Evolutionary conservation across 1,140 invertebrate genomes (phyloP).

Genomic region (Grapholita molesta): DNA sequence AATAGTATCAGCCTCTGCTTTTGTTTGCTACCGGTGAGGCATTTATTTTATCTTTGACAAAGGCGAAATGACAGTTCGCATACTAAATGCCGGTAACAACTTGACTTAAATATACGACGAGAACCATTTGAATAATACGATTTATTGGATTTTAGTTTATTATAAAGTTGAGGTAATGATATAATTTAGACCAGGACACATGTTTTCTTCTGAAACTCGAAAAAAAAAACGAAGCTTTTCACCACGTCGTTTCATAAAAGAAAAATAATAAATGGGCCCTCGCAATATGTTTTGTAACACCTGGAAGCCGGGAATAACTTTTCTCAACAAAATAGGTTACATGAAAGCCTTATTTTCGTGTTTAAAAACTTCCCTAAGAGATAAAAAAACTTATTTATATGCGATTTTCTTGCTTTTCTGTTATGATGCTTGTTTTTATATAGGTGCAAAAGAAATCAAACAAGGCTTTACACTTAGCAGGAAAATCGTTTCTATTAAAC

Average conservation of each 20-base stretch:
- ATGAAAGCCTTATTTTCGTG: neutral
- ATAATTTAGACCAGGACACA: neutral
- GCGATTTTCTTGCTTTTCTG: neutral
- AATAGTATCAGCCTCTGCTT: neutral
- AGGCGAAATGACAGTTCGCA: no score
- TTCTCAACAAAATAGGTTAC: neutral
- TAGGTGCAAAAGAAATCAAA: neutral
- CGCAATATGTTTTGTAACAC: constrained; percentile 13
- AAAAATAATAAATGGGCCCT: constrained; percentile 7
- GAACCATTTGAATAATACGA: no score
- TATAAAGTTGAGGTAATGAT: neutral
- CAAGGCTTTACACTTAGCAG: no score
- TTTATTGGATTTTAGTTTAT: neutral
- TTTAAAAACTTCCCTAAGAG: neutral
- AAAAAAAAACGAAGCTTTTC: neutral
- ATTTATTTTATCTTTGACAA: no score
- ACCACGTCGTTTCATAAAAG: constrained; percentile 4
- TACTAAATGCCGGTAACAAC: no score
- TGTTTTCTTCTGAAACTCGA: neutral
- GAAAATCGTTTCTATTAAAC: no score
- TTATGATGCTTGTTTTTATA: neutral
- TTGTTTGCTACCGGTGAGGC: no score
- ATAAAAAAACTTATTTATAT: neutral
- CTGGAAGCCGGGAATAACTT: constrained; percentile 8
- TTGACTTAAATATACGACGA: no score